Evolutionary conservation across 2,797 vertebrate genomes (phyloP).

Genomic region (Tinamus major): DNA sequence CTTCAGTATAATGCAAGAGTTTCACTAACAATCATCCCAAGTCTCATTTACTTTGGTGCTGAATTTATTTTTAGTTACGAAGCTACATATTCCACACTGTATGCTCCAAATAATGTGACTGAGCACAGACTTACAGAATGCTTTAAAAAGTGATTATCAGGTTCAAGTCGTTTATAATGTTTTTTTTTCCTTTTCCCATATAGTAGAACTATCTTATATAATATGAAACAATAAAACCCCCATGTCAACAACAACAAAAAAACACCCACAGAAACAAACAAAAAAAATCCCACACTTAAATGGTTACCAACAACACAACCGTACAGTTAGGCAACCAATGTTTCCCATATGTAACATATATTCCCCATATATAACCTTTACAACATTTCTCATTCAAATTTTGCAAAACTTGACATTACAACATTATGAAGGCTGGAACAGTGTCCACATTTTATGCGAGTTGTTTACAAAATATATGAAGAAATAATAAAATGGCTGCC

Average conservation of each 20-base stretch:
- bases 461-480: neutral
- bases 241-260: neutral
- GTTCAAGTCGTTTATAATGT: neutral
- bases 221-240: neutral
- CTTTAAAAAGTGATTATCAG: neutral
- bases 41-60: neutral
- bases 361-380: neutral
- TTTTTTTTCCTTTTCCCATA: neutral
- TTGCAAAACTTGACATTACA: neutral
- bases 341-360: neutral
- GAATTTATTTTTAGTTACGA: neutral
- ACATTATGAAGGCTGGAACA: neutral
- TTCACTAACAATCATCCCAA: neutral
- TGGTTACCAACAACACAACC: neutral
- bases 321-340: neutral
- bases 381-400: neutral
- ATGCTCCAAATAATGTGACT: neutral
- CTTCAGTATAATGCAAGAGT: fast-evolving
- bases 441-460: neutral
- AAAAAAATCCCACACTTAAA: too few species aligned
- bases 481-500: neutral
- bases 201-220: neutral
- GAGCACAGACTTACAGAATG: neutral
- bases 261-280: too few species aligned
- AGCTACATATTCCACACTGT: fast-evolving